These are phyloP conservation scores for Ptychoptera albimana DNA, from an alignment of 2,888 invertebrate genomes.

Conservation along the genomic window DNA sequence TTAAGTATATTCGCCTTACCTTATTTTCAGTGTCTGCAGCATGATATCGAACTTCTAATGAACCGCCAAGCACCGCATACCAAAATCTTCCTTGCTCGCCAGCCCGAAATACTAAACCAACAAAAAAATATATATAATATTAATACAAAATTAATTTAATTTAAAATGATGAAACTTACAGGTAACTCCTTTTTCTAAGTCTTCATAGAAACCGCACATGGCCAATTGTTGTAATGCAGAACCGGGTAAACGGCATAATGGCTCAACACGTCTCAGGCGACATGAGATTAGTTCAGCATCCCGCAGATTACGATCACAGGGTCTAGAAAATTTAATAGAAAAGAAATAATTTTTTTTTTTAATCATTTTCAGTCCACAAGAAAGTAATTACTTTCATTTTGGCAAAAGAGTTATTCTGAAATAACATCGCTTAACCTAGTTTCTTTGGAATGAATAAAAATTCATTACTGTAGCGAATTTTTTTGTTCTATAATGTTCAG, in stretches of 20 bases:
- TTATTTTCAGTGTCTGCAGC: slow-evolving; percentile 39
- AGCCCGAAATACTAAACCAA: slow-evolving; percentile 52
- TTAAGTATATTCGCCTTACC: slow-evolving; percentile 29
- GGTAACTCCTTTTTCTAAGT: slow-evolving; percentile 59
- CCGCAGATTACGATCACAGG: slow-evolving; percentile 52
- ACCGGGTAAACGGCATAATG: slow-evolving; percentile 45
- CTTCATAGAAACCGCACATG: slow-evolving; percentile 60
- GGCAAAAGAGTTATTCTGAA: too few relatives aligned
- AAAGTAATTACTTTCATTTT: neutral
- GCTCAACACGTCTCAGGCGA: slow-evolving; percentile 44
- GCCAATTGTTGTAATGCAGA: slow-evolving; percentile 57
- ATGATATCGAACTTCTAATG: slow-evolving; percentile 47
- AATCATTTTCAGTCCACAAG: neutral
- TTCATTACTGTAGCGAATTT: too few relatives aligned
- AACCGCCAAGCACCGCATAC: slow-evolving; percentile 60
- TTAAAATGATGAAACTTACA: slow-evolving; percentile 37
- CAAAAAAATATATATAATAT: slow-evolving; percentile 6
- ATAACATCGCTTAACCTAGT: too few relatives aligned
- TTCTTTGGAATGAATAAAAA: too few relatives aligned
- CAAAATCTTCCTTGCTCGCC: slow-evolving; percentile 64
- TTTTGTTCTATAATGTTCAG: too few relatives aligned
- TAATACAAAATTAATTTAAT: neutral
- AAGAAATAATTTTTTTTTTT: neutral
- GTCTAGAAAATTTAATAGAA: slow-evolving; percentile 33
- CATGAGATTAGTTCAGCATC: slow-evolving; percentile 57